Evolutionary conservation across 2,797 vertebrate species (phyloP).

Genomic region (Lophius americanus): DNA sequence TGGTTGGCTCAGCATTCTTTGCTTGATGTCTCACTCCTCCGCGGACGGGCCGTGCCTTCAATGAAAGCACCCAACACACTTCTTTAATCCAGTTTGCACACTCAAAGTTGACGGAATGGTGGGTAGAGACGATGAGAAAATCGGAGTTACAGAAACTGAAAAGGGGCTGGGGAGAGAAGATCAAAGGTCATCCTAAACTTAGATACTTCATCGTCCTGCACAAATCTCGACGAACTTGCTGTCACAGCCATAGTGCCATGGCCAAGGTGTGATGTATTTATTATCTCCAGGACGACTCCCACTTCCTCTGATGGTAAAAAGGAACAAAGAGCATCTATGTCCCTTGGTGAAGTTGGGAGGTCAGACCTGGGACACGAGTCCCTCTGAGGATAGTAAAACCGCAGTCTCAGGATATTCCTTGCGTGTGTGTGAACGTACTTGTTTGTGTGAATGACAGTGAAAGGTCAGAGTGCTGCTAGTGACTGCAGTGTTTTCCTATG

Average conservation of each 20-base stretch:
- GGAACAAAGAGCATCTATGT: constrained; percentile 45
- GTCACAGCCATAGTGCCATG: constrained; percentile 18
- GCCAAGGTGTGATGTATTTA: constrained; percentile 9
- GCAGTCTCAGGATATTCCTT: constrained; percentile 65
- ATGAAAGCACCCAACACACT: constrained; percentile 76
- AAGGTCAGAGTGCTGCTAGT: constrained; percentile 64
- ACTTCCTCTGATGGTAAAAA: constrained; percentile 38
- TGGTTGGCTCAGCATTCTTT: constrained; percentile 60
- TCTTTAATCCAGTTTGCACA: constrained; percentile 85
- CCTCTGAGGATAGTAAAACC: constrained; percentile 63
- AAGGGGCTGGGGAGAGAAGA: constrained; percentile 13
- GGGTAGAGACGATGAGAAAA: constrained; percentile 12
- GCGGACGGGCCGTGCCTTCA: constrained; percentile 67
- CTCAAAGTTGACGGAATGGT: constrained; percentile 54
- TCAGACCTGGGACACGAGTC: constrained; percentile 63
- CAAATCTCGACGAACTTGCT: constrained; percentile 12
- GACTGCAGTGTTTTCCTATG: constrained; percentile 38
- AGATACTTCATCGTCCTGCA: constrained; percentile 20
- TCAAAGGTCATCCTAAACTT: constrained; percentile 48
- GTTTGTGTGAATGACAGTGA: constrained; percentile 46
- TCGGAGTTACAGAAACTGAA: constrained; percentile 13
- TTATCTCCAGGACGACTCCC: constrained; percentile 19
- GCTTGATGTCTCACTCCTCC: constrained; percentile 77
- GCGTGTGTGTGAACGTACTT: constrained; percentile 27
- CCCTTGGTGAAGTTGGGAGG: constrained; percentile 58